Evolutionary conservation across 2,888 invertebrate genomes (phyloP), one percentile per base, ranked within the genome.

Genomic region (Agapostemon virescens): DNA sequence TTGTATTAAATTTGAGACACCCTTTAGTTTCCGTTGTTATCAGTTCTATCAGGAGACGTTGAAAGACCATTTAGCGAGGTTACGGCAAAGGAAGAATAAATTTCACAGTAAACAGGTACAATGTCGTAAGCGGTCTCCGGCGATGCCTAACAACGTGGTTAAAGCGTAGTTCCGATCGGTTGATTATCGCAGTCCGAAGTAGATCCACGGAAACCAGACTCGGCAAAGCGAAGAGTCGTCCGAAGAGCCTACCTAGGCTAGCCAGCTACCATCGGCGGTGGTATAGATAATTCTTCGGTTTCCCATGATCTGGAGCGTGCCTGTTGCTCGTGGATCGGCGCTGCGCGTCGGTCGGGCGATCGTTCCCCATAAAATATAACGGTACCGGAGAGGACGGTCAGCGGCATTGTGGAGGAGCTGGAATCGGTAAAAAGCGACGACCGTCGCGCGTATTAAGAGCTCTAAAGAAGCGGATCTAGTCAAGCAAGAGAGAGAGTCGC

Each of bases 401-500:
- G 38, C 23, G 26, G 69, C 36, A 74, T 74, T 74, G 81, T 74
- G 64, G 40, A 26, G 33, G 23, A 69, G 55, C 38, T 17, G 26
- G 26, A 7, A 55, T 55, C 55, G 55, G 55, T 55, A 55, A 70
- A 81, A 61, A 70, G 67, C 36, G 26, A 9, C 3, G 40, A 23
- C 55, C 49, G 66, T 74, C 58, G 33, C 72, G 69, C 75, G 82
- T 77, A 82, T 76, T 69, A 72, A 69, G 74, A 66, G 38, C 82
- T 72, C 70, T 82, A 81, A 82, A 74, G 74, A 83, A 72, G 68
- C 83, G 77, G 77, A 82, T 82, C 81, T 82, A 82, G 70, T 70
- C 70, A 42, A 63, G 58, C 70, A 42, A 52, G 69, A 26, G 26
- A 4, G 42, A 68, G 58, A 74, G 63, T 55, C 45, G 11, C 58